Evolutionary conservation across 2,888 invertebrate species (phyloP).

Genomic region (Dicroscelio sp.): DNA sequence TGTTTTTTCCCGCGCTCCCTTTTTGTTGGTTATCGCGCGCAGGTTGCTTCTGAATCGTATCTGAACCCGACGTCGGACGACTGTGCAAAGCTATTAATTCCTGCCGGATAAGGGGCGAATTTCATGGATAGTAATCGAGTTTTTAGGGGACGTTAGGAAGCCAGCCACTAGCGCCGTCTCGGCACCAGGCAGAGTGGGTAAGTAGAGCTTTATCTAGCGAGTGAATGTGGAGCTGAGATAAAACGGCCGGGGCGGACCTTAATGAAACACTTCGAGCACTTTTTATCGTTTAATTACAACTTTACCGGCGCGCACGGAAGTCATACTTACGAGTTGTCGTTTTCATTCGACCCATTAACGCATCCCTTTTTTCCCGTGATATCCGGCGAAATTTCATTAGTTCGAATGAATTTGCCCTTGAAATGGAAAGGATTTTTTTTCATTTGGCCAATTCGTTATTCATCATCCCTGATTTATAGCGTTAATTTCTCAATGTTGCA

Average conservation of each 20-base stretch:
- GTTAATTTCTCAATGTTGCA: too few species aligned
- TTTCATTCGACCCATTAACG: constrained; percentile 66
- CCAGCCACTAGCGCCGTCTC: constrained; percentile 43
- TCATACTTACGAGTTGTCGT: constrained; percentile 60
- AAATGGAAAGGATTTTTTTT: too few species aligned
- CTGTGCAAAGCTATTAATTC: constrained; percentile 75
- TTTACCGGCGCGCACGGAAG: constrained; percentile 56
- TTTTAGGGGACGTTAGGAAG: constrained; percentile 71
- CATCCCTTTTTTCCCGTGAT: constrained; percentile 44
- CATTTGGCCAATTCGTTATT: not conserved
- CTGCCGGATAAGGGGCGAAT: constrained; percentile 71
- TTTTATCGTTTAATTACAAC: constrained; percentile 82
- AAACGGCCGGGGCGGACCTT: constrained; percentile 71
- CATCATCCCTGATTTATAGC: too few species aligned
- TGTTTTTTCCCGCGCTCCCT: not conserved
- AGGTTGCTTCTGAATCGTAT: constrained; percentile 66
- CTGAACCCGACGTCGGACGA: constrained; percentile 56
- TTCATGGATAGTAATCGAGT: constrained; percentile 80
- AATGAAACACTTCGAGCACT: constrained; percentile 80
- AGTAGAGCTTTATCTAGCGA: constrained; percentile 67
- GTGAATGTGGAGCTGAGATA: constrained; percentile 77
- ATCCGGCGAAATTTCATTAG: constrained; percentile 20
- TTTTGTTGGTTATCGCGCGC: constrained; percentile 63
- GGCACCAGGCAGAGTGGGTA: constrained; percentile 52
- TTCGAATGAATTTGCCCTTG: not conserved